Conservation (phyloP, 2,113 vertebrate genomes). For the Tiliqua scincoides region DNA sequence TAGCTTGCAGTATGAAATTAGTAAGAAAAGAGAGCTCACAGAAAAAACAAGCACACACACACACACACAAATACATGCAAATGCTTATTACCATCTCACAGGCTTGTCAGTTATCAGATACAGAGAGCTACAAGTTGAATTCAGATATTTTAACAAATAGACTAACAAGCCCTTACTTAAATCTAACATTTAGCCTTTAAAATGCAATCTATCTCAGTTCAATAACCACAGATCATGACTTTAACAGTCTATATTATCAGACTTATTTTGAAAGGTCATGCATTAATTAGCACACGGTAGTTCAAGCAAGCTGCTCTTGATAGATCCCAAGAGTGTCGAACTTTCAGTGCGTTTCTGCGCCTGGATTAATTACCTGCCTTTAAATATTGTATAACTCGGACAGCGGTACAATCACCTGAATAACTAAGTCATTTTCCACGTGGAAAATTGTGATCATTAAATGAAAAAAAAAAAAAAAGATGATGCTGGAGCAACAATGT, state of each 20-base stretch:
- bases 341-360: constrained; percentile 1
- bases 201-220: not conserved
- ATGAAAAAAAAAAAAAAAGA: not conserved
- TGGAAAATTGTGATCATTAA: not conserved
- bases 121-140: not conserved
- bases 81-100: not conserved
- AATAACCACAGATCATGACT: not conserved
- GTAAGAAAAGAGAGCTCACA: no score
- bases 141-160: not conserved
- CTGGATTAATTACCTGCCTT: constrained; percentile 16
- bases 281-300: not conserved
- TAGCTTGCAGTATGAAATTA: no score
- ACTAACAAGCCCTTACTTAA: not conserved
- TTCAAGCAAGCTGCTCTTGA: not conserved
- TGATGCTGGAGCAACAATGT: not conserved
- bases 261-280: not conserved
- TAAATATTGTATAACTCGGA: not conserved
- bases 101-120: not conserved
- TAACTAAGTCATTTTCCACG: not conserved
- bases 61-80: no score
- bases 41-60: no score
- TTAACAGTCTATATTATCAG: not conserved
- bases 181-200: not conserved
- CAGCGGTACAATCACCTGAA: not conserved
- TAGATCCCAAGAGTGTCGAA: not conserved